Conservation (phyloP, 1,140 invertebrate genomes). For the Papilio polyxenes region DNA sequence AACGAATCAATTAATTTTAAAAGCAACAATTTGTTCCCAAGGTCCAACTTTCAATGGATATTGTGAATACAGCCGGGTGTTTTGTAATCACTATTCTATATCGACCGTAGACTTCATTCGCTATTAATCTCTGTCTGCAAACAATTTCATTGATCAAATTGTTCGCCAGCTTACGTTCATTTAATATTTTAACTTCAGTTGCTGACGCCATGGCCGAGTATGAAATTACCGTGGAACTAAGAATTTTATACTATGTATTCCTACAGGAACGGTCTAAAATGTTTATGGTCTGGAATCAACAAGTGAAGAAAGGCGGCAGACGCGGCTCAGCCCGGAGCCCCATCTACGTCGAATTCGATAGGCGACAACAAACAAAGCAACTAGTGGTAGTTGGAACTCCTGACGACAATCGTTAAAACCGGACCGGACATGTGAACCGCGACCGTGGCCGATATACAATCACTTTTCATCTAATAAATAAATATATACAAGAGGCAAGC, state of each 20-base stretch:
- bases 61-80: conserved; percentile 13
- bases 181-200: conserved; percentile 11
- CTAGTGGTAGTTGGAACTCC: conserved; percentile 70
- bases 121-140: conserved; percentile 30
- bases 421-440: conserved; percentile 77
- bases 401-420: conserved; percentile 76
- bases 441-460: conserved; percentile 78
- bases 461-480: conserved; percentile 77
- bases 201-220: not conserved
- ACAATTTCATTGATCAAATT: conserved; percentile 22
- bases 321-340: conserved; percentile 42
- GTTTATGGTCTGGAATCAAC: conserved; percentile 60
- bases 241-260: not conserved
- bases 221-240: not conserved
- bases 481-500: conserved; percentile 61
- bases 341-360: conserved; percentile 45
- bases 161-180: not conserved
- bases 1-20: not conserved
- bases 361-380: conserved; percentile 72
- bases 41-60: conserved; percentile 13
- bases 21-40: not conserved
- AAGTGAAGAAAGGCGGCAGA: conserved; percentile 56
- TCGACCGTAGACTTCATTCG: conserved; percentile 21
- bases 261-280: conserved; percentile 30
- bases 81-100: conserved; percentile 34